phyloP scores from a whole-genome alignment of 2,888 invertebrate species.

The Nebria brevicollis region DNA sequence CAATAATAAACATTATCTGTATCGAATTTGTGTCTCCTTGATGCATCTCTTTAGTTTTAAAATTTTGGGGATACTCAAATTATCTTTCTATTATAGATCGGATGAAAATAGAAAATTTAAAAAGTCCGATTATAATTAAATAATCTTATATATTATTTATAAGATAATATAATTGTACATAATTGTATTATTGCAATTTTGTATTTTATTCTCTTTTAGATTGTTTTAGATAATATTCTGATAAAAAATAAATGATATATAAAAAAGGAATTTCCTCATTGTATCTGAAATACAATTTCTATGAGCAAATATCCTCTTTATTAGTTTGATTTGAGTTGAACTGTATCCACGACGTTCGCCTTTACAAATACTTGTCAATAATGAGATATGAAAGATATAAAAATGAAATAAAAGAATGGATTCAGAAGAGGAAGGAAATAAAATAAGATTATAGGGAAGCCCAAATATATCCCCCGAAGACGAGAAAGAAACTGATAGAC shows the following conservation, averaged over 20 bases:
- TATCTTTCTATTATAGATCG: too few relatives aligned
- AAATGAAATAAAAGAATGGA: conserved; percentile 55
- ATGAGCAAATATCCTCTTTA: conserved; percentile 45
- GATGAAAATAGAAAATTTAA: too few relatives aligned
- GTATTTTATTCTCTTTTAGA: background rate
- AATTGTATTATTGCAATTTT: background rate
- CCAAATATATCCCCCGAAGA: conserved; percentile 49
- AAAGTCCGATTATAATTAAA: too few relatives aligned
- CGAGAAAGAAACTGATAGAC: conserved; percentile 50
- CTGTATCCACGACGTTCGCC: conserved; percentile 28
- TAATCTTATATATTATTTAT: too few relatives aligned
- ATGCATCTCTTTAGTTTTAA: too few relatives aligned
- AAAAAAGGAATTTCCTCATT: conserved; percentile 42
- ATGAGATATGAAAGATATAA: conserved; percentile 56
- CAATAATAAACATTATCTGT: too few relatives aligned
- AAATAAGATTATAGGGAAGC: conserved; percentile 54
- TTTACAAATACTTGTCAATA: conserved; percentile 50
- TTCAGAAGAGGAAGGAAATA: conserved; percentile 52
- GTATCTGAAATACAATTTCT: conserved; percentile 42
- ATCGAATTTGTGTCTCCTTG: too few relatives aligned
- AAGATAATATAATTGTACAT: too few relatives aligned
- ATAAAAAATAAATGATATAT: conserved; percentile 38
- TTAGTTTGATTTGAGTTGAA: conserved; percentile 42
- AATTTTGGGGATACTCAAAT: too few relatives aligned
- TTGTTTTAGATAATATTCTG: background rate